Evolutionary conservation across 1,140 invertebrate genomes (phyloP), one percentile per base, ranked within the genome.

Genomic region (Dolichoris vasculosae): DNA sequence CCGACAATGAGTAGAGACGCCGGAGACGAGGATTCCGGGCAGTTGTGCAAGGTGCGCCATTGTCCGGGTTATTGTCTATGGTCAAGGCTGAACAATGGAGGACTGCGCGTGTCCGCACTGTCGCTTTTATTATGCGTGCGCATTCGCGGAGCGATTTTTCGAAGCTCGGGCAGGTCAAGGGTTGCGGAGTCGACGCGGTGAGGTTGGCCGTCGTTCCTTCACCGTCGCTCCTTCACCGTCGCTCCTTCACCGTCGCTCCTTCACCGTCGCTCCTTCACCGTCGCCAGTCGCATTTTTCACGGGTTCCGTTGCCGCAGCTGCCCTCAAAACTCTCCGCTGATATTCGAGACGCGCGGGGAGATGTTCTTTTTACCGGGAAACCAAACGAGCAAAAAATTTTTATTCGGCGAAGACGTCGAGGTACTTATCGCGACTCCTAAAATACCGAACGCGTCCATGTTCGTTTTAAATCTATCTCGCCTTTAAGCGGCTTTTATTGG

Each of bases 21-120:
- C 75, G 75, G n/a, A 1, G 46, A 51, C 7, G n/a, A 32, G 81
- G 35, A 63, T 80, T 32, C 59, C 78, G 35, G 81, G 40, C 48
- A 82, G 85, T 69, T 69, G 83, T 87, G 83, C 83, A 86, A 88
- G 82, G 82, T 87, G 83, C 64, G 20, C 46, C 46, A 78, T 73
- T 59, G 55, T 64, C n/a, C n/a, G n/a, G 6, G 48, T 48, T 43
- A 76, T 69, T 64, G 59, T 82, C 78, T 85, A 87, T 81, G 80
- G 83, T 59, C 46, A 51, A 23, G 51, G 11, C 8, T 23, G 55
- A 64, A 80, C 78, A 80, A 80, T 80, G 40, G 59, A 26, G 0
- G 59, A 17, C 23, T 38, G 55, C n/a, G 75, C 59, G 75, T 76
- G 46, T 35, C 46, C n/a, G 75, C 11, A 15, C 75, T 35, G 8